These are phyloP conservation scores for Otolemur crassicaudatus DNA, from an alignment of 2,797 vertebrate genomes.

Conservation along the genomic window DNA sequence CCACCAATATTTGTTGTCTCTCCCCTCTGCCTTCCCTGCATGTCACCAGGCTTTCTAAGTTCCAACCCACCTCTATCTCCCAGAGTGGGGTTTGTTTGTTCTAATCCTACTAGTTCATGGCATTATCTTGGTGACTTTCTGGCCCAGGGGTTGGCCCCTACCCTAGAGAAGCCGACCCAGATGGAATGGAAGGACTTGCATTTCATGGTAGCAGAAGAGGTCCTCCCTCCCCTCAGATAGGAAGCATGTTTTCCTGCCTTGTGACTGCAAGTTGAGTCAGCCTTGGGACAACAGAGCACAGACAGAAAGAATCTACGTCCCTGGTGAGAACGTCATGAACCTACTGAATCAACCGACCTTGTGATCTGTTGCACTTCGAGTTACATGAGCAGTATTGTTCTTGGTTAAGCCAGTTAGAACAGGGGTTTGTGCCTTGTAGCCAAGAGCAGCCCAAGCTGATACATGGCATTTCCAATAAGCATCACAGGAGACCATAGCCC, in stretches of 20 bases:
- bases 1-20: rapidly evolving
- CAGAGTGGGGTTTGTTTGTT: not conserved
- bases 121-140: not conserved
- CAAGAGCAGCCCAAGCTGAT: not conserved
- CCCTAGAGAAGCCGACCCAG: not conserved
- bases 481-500: not conserved
- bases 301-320: not conserved
- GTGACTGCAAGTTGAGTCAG: not conserved
- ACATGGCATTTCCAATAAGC: not conserved
- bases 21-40: no score
- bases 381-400: not conserved
- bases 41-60: not conserved
- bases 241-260: not conserved
- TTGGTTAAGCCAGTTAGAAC: not conserved
- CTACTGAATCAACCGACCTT: not conserved
- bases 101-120: not conserved
- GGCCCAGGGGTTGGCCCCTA: no score
- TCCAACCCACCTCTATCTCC: not conserved
- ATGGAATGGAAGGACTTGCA: not conserved
- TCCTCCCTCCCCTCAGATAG: not conserved
- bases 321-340: not conserved
- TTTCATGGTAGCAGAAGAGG: not conserved
- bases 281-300: not conserved
- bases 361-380: not conserved
- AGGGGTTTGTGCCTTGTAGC: not conserved